A percentile compares a stretch with the other conserved stretches of the same genome.
Evolutionary conservation across 2,888 invertebrate species (phyloP).

Genomic region (Agonum fuliginosum): DNA sequence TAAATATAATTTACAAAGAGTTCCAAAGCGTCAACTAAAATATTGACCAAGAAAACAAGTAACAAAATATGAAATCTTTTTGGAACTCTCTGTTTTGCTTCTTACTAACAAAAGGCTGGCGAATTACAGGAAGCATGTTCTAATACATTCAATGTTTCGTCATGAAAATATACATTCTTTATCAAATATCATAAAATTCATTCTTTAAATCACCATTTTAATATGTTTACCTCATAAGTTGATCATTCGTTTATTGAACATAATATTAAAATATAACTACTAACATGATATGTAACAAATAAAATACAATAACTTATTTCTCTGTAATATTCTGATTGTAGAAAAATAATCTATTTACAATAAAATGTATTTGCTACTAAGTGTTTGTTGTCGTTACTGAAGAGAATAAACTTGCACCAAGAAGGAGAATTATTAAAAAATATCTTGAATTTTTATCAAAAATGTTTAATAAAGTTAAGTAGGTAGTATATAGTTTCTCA

Average conservation of each 20-base stretch:
- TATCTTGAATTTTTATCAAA: too few species aligned
- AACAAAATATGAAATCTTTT: too few species aligned
- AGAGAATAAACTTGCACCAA: slow-evolving; percentile 8
- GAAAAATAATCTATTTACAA: slow-evolving; percentile 42
- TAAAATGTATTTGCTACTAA: slow-evolving; percentile 43
- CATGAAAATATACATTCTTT: slow-evolving; percentile 43
- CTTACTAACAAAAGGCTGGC: slow-evolving; percentile 48
- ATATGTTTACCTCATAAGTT: slow-evolving; percentile 27
- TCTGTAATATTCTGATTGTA: slow-evolving; percentile 18
- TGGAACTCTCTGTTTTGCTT: slow-evolving; percentile 24
- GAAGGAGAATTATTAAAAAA: too few species aligned
- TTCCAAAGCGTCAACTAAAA: slow-evolving; percentile 10
- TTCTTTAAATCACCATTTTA: slow-evolving; percentile 41
- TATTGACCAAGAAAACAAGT: background rate
- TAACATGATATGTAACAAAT: slow-evolving; percentile 36
- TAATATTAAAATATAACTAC: slow-evolving; percentile 11
- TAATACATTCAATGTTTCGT: slow-evolving; percentile 42
- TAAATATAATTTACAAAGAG: slow-evolving; percentile 41
- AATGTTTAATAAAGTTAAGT: too few species aligned
- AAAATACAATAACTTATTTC: slow-evolving; percentile 32
- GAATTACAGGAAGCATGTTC: slow-evolving; percentile 55
- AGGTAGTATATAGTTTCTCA: too few species aligned
- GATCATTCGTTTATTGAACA: slow-evolving; percentile 17
- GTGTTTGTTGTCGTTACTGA: slow-evolving; percentile 19
- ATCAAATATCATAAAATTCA: slow-evolving; percentile 24